Percentiles rank a stretch among this genome's conserved stretches.
Conservation (phyloP, 2,888 invertebrate genomes). For the Phalera bucephala region DNA sequence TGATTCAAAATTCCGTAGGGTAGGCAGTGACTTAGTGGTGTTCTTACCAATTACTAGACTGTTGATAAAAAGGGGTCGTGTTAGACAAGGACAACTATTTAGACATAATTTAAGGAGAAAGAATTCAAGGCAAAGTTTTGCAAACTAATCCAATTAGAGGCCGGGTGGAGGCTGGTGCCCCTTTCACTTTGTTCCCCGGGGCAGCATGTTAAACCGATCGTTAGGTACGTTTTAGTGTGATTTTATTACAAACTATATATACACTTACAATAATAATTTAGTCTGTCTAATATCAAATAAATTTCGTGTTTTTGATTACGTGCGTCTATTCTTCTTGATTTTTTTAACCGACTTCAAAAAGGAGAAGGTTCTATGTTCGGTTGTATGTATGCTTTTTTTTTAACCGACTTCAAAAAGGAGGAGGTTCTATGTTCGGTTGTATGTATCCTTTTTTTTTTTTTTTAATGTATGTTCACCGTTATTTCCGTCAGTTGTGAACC, state of each 20-base stretch:
- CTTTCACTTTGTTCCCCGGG: conserved; percentile 24
- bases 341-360: too few relatives aligned
- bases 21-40: too few relatives aligned
- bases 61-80: conserved; percentile 9
- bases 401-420: too few relatives aligned
- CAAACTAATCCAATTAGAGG: conserved; percentile 72
- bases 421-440: too few relatives aligned
- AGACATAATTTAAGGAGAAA: conserved; percentile 48
- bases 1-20: too few relatives aligned
- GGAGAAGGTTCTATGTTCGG: too few relatives aligned
- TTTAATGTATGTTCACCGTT: too few relatives aligned
- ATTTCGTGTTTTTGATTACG: not conserved
- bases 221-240: conserved; percentile 31
- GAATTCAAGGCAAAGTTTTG: conserved; percentile 59
- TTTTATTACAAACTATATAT: conserved; percentile 17
- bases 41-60: conserved; percentile 1
- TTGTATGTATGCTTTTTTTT: too few relatives aligned
- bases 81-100: conserved; percentile 36
- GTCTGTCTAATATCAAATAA: conserved; percentile 6
- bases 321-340: too few relatives aligned
- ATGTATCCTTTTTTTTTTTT: too few relatives aligned
- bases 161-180: conserved; percentile 32
- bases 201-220: conserved; percentile 20
- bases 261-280: conserved; percentile 15
- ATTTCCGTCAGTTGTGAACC: too few relatives aligned